These are phyloP conservation scores for Pachycephus smyrnensis DNA, from an alignment of 2,888 invertebrate genomes.

Conservation along the genomic window DNA sequence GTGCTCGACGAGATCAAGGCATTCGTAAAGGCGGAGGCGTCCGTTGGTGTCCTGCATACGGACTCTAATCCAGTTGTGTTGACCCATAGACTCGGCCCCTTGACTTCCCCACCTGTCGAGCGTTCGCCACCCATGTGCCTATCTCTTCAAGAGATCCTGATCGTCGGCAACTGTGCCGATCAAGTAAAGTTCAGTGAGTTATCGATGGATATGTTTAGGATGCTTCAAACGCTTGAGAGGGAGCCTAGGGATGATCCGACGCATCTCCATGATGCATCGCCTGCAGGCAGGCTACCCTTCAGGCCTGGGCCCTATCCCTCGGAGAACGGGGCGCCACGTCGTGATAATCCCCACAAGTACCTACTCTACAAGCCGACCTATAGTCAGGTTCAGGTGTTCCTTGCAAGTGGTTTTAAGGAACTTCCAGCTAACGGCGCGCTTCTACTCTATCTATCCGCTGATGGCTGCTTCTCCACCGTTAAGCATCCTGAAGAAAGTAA, in stretches of 20 bases:
- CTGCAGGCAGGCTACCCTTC: slow-evolving; percentile 76
- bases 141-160: slow-evolving; percentile 91
- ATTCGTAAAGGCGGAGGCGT: slow-evolving; percentile 92
- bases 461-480: slow-evolving; percentile 84
- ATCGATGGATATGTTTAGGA: slow-evolving; percentile 97
- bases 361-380: slow-evolving; percentile 95
- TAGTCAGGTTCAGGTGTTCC: slow-evolving; percentile 92
- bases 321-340: slow-evolving; percentile 80
- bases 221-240: slow-evolving; percentile 93
- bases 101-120: slow-evolving; percentile 89
- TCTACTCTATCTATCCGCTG: slow-evolving; percentile 93
- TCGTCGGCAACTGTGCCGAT: slow-evolving; percentile 92
- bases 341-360: slow-evolving; percentile 97
- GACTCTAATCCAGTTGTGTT: slow-evolving; percentile 88
- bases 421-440: slow-evolving; percentile 91
- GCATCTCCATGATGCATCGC: slow-evolving; percentile 79
- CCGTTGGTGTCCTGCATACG: slow-evolving; percentile 88
- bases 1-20: slow-evolving; percentile 95
- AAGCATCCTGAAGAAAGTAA: slow-evolving; percentile 92
- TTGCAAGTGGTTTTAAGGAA: slow-evolving; percentile 93
- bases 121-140: slow-evolving; percentile 88
- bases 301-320: slow-evolving; percentile 70
- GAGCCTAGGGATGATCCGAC: slow-evolving; percentile 88
- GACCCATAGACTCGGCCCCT: slow-evolving; percentile 87
- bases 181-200: slow-evolving; percentile 97